These are phyloP conservation scores for Hyles lineata DNA, from an alignment of 2,888 invertebrate genomes.

Conservation along the genomic window DNA sequence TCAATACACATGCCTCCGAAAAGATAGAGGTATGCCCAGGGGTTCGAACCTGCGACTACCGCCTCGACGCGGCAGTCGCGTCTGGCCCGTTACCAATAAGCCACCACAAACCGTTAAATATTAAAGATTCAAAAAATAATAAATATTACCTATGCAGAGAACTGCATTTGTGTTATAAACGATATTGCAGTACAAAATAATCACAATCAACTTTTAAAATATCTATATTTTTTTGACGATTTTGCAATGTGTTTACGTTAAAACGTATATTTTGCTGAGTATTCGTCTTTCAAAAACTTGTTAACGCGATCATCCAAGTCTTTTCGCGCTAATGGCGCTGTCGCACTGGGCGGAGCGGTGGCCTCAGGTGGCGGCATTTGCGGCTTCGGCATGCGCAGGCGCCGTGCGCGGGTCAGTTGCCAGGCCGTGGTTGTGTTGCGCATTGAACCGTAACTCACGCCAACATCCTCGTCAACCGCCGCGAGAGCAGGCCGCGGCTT, in stretches of 20 bases:
- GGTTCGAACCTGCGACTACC: no score
- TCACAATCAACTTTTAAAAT: background rate
- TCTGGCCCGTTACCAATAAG: no score
- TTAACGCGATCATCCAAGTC: slow-evolving; percentile 69
- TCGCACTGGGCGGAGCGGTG: slow-evolving; percentile 62
- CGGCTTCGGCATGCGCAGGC: slow-evolving; percentile 66
- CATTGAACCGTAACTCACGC: slow-evolving; percentile 54
- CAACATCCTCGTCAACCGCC: slow-evolving; percentile 61
- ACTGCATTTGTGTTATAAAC: background rate
- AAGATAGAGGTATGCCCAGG: no score
- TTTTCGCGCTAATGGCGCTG: slow-evolving; percentile 66
- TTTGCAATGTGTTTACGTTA: background rate
- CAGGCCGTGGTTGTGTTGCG: slow-evolving; percentile 68
- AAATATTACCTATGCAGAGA: background rate
- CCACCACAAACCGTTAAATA: no score
- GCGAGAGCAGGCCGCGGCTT: slow-evolving; percentile 63
- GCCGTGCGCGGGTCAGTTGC: slow-evolving; percentile 75
- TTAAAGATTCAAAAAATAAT: no score
- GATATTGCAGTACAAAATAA: background rate
- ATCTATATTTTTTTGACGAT: background rate
- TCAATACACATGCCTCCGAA: no score
- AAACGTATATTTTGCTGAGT: background rate
- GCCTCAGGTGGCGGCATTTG: slow-evolving; percentile 64
- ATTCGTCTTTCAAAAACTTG: slow-evolving; percentile 58
- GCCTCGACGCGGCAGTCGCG: no score